Evolutionary conservation across 1,140 invertebrate species (phyloP), one percentile per base, ranked within the genome.

Genomic region (Brachionus rotundiformis): DNA sequence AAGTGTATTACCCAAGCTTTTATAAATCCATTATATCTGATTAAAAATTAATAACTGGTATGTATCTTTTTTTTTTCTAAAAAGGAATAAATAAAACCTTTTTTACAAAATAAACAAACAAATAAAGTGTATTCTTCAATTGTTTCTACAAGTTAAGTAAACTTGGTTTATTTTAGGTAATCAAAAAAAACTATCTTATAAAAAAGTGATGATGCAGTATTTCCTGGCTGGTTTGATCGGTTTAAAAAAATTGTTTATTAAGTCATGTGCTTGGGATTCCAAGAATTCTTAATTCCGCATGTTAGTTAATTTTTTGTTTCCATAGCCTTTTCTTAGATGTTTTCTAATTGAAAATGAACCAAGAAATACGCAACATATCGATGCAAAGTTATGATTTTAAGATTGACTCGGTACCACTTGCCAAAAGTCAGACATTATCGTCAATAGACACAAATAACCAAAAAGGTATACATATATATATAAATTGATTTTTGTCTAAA

Each of bases 341-440:
- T 29, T 25, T 29, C 13, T 29, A 29, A n/a, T 29, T 29, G 4
- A 44, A 25, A 47, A 73, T 73, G 68, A 73, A 73, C 68, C 19
- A 73, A 73, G 25, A 73, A 27, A 39, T 29, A 31, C 63, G 63
- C n/a, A 68, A 68, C 7, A 33, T 33, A 33, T 68, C 63, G 16
- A 68, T 68, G 16, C 29, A 68, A 36, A 68, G 63, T 36, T 36
- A 39, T 16, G 63, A 68, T 33, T 68, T 68, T 68, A 68, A 68
- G 36, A 16, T 31, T 36, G 63, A 33, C 11, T 33, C 63, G 10
- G 19, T 73, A 44, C 68, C 68, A 19, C 25, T 73, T 44, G 68
- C 68, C 25, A 23, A 44, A 44, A 73, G 68, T 73, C 68, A 73
- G 44, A 73, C 68, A 44, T 11, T 73, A 5, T 73, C 68, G 23